A percentile compares a stretch with the other conserved stretches of the same genome.
Conservation (phyloP, 2,888 invertebrate genomes). For the Tetranychus piercei region DNA sequence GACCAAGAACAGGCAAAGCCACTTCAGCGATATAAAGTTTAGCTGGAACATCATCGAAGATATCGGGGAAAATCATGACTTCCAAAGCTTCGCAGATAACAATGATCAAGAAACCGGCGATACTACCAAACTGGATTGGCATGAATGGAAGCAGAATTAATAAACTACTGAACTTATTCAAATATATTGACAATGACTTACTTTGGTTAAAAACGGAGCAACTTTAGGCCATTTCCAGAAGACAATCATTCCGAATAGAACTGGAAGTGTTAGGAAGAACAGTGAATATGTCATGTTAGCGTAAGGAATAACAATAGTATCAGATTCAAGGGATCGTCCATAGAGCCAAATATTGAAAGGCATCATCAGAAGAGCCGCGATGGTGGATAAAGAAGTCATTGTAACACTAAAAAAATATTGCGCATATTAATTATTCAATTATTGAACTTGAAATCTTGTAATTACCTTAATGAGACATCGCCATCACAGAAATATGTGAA, state of each 20-base stretch:
- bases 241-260: conserved; percentile 29
- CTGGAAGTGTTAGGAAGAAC: conserved; percentile 29
- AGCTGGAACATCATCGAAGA: conserved; percentile 29
- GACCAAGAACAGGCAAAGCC: conserved; percentile 29
- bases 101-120: conserved; percentile 29
- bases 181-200: conserved; percentile 19
- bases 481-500: conserved; percentile 31
- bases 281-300: conserved; percentile 29
- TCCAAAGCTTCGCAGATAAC: conserved; percentile 28
- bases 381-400: conserved; percentile 31
- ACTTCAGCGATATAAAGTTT: conserved; percentile 29
- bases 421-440: background rate
- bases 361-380: conserved; percentile 30
- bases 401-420: conserved; percentile 28
- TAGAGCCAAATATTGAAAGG: conserved; percentile 31
- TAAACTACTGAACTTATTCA: too few relatives aligned
- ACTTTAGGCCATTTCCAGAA: conserved; percentile 29
- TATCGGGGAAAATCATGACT: conserved; percentile 29
- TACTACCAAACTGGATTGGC: conserved; percentile 29
- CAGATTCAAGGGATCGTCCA: conserved; percentile 29
- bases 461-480: conserved; percentile 30
- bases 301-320: conserved; percentile 30
- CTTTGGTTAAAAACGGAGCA: conserved; percentile 29
- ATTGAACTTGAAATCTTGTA: background rate
- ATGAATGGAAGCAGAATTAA: too few relatives aligned